These are phyloP conservation scores for Pterocles gutturalis DNA, from an alignment of 2,113 vertebrate species.

Conservation along the genomic window DNA sequence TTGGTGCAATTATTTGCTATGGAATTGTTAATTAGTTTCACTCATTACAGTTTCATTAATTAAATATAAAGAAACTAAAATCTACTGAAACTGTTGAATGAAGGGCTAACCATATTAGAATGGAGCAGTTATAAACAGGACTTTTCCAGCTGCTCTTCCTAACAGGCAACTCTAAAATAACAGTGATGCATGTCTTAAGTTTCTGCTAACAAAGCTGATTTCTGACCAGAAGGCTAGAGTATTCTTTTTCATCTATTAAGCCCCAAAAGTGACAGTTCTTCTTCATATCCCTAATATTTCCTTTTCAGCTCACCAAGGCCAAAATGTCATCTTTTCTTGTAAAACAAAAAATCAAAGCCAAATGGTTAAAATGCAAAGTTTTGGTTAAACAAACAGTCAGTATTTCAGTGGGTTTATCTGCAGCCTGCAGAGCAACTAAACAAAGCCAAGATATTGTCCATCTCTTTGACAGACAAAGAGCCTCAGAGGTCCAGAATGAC, in stretches of 20 bases:
- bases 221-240: slow-evolving; percentile 62
- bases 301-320: slow-evolving; percentile 68
- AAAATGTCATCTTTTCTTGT: slow-evolving; percentile 75
- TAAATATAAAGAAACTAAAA: slow-evolving; percentile 7
- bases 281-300: slow-evolving; percentile 69
- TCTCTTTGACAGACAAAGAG: slow-evolving; percentile 86
- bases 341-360: slow-evolving; percentile 81
- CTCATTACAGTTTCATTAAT: neutral
- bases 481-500: slow-evolving; percentile 84
- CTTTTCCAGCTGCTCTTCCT: slow-evolving; percentile 50
- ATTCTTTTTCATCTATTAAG: slow-evolving; percentile 65
- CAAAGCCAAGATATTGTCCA: slow-evolving; percentile 87
- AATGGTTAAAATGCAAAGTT: slow-evolving; percentile 80
- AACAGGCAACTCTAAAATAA: slow-evolving; percentile 65
- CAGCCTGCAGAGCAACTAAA: slow-evolving; percentile 78
- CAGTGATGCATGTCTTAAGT: slow-evolving; percentile 32
- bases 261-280: slow-evolving; percentile 58
- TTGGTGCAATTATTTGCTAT: neutral
- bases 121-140: slow-evolving; percentile 6
- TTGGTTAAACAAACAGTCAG: slow-evolving; percentile 82
- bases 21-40: neutral
- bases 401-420: slow-evolving; percentile 78
- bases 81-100: neutral
- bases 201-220: slow-evolving; percentile 67
- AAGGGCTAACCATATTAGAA: slow-evolving; percentile 21